Base-by-base conservation (phyloP, 2,113 vertebrate genomes). In the Glaucidium brasilianum region DNA sequence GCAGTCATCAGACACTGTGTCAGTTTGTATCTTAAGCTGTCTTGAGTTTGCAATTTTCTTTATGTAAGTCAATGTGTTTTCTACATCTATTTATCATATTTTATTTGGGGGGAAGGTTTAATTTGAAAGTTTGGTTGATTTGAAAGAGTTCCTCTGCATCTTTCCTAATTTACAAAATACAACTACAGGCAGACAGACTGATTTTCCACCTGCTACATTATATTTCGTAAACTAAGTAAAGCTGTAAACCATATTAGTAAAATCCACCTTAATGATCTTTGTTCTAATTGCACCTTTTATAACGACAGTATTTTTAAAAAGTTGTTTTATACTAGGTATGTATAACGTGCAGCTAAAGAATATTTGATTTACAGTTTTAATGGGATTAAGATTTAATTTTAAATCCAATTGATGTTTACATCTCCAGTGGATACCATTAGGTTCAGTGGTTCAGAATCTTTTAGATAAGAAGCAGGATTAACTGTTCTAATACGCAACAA, bases 181-280 rank as follows among this genome's bases (percentile, higher is more conserved):
- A 91, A 49, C 47, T 72, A 62, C 15, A 35, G 74, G 56, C 80
- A 85, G 71, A 95, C 17, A 87, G 63, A 94, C 63, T 90, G 47
- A 77, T 82, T 81, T 97, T 90, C 83, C 94, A 94, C 81, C 71
- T 94, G 63, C 79, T 94, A 90, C 75, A 64, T 83, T 82, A 83
- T 68, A 67, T 67, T 83, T 72, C 87, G 15, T 76, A 68, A 94
- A 45, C 35, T 91, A 68, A 92, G 39, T 89, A 88, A 82, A 91
- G 81, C 35, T 83, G 77, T 85, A 96, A 96, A 91, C 59, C 50
- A 69, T 75, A 83, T 79, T 66, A 83, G 10, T 35, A 80, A 96
- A 96, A 95, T 78, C 47, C 52, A 93, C 62, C 50, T 67, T 73
- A 94, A 91, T 83, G 25, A 87, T 49, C 69, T 47, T 56, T 75